These are phyloP conservation scores for Epistrophella euchroma DNA, from an alignment of 2,888 invertebrate species.

Conservation along the genomic window DNA sequence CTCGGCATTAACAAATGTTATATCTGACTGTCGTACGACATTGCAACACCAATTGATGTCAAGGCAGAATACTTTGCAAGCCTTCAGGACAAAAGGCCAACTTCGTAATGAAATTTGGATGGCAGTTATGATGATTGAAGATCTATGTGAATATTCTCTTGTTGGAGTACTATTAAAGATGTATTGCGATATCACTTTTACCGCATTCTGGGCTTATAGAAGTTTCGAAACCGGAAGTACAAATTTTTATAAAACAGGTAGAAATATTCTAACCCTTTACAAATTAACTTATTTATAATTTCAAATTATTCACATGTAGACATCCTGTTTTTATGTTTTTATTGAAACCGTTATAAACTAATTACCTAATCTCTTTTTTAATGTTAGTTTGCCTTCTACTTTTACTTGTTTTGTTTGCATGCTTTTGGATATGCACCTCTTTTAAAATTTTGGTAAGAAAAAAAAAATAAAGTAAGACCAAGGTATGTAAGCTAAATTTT, in stretches of 20 bases:
- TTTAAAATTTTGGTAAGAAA: conserved; percentile 30
- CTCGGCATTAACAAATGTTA: background rate
- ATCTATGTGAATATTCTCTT: conserved; percentile 33
- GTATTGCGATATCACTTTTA: conserved; percentile 35
- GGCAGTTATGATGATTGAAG: conserved; percentile 38
- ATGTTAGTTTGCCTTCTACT: conserved; percentile 22
- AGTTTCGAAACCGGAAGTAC: background rate
- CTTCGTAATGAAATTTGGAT: conserved; percentile 40
- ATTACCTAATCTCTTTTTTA: background rate
- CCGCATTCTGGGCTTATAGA: conserved; percentile 15
- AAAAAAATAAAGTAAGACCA: background rate
- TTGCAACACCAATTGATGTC: background rate
- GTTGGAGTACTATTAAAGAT: conserved; percentile 22
- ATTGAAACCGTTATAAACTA: no score
- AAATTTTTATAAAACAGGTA: background rate
- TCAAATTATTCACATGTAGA: no score
- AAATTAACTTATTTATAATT: background rate
- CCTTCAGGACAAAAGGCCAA: background rate
- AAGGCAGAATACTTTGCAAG: background rate
- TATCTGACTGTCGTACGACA: background rate
- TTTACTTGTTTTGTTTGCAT: conserved; percentile 5
- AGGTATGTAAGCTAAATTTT: no score
- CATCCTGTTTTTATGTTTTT: no score
- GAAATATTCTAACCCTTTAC: background rate
- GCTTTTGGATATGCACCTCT: conserved; percentile 28